phyloP scores from a whole-genome alignment of 2,113 vertebrate species.

The Euleptes europaea region DNA sequence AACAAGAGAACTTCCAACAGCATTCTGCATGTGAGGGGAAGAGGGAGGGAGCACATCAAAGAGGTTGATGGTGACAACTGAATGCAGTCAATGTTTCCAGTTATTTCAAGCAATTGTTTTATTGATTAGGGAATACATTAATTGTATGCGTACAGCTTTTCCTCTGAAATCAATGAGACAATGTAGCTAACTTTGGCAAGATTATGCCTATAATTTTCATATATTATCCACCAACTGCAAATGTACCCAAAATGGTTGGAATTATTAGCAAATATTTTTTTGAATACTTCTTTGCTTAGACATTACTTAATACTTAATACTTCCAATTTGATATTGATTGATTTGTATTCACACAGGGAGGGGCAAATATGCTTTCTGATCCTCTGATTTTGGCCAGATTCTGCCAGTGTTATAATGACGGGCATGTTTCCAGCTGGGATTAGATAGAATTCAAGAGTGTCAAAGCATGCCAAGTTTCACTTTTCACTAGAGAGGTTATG shows the following conservation, averaged over 20 bases:
- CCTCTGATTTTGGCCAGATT: constrained; percentile 7
- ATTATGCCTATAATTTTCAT: background rate
- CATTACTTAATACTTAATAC: background rate
- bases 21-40: no score
- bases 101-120: no score
- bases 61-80: no score
- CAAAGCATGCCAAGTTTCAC: background rate
- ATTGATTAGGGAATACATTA: background rate
- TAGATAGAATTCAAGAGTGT: constrained; percentile 34
- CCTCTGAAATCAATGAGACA: background rate
- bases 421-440: background rate
- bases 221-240: background rate
- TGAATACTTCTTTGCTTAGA: background rate
- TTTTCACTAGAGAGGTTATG: constrained; percentile 5
- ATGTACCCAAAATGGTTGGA: background rate
- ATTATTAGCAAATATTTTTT: background rate
- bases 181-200: background rate
- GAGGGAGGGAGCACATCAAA: no score
- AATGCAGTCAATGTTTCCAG: no score
- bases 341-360: no score
- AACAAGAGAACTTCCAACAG: no score
- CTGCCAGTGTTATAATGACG: background rate
- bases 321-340: background rate
- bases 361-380: background rate
- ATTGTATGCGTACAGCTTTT: background rate